Base-by-base conservation (phyloP, 2,888 invertebrate genomes). In the Cephonodes hylas region DNA sequence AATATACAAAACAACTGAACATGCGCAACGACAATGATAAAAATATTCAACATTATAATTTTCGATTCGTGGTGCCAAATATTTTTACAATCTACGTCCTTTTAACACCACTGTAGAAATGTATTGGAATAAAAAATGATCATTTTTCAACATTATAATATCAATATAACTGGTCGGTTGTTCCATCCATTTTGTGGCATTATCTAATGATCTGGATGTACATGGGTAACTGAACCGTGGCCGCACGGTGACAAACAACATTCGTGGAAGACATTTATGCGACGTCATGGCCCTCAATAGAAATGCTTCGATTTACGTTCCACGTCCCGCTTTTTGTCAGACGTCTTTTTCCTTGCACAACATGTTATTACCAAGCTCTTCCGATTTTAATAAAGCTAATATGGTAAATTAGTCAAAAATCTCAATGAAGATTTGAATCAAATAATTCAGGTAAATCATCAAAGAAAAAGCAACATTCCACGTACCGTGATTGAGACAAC, bases 221-320 rank as follows among this genome's bases (percentile, higher is more conserved):
- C 73, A 71, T 69, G 67, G 65, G 66, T 69, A 67, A 57, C 66
- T 68, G 64, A 45, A 15, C 53, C 56, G 42, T 59, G 64, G 45
- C 73, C 75, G 75, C 78, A 79, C 88, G 82, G 89, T 89, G 91
- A 91, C 91, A 90, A 89, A 91, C 89, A 89, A 87, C 87, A 88
- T 89, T 86, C 85, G 81, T 84, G 81, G 69, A 70, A 80, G 86
- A 83, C 86, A 77, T 86, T 90, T 90, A 86, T 91, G 91, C 91
- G 76, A 76, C 75, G 89, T 91, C 92, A 92, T 86, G 89, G 82
- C 73, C 76, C 80, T 90, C 89, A 87, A 91, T 90, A 89, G 88
- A 89, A 88, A 88, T 86, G 84, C 88, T 84, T 85, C 86, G 86
- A 86, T 86, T 85, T 83, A 85, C 81, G 81, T 83, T 83, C 81